phyloP scores from a whole-genome alignment of 2,113 vertebrate genomes.

The Paramormyrops kingsleyae region DNA sequence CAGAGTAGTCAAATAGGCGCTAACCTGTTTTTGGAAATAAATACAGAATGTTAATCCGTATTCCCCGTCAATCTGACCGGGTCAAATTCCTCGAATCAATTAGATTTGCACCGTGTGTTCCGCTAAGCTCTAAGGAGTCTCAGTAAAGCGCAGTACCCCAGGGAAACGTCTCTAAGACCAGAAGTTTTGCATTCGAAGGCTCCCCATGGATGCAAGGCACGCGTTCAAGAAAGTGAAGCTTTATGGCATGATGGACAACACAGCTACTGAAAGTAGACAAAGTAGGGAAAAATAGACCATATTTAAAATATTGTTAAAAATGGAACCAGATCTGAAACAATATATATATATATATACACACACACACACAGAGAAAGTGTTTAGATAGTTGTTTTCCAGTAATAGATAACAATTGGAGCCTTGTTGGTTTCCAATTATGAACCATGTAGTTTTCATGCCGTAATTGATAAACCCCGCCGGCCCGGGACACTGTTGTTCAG shows the following conservation, averaged over 20 bases:
- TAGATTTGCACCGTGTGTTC: constrained; percentile 47
- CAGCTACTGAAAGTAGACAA: not conserved
- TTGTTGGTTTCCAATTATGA: not conserved
- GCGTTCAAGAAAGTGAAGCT: constrained; percentile 31
- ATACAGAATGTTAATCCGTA: constrained; percentile 45
- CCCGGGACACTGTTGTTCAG: constrained; percentile 23
- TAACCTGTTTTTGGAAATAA: constrained; percentile 27
- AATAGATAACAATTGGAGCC: not conserved
- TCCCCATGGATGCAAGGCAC: constrained; percentile 28
- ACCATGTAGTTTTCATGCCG: not conserved
- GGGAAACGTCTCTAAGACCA: constrained; percentile 32
- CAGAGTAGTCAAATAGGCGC: not conserved
- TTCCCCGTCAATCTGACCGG: constrained; percentile 45
- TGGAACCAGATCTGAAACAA: too few relatives aligned
- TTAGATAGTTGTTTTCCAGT: not conserved
- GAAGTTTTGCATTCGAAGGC: constrained; percentile 37
- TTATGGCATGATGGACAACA: constrained; percentile 30
- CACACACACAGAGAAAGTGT: not conserved
- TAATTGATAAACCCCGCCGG: constrained; percentile 1
- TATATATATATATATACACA: not conserved
- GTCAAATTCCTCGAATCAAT: constrained; percentile 56
- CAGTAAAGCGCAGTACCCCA: constrained; percentile 39
- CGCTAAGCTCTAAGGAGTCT: constrained; percentile 35
- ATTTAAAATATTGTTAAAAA: not conserved
- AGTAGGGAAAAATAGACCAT: not conserved